Percentiles rank a stretch among this genome's conserved stretches.
Evolutionary conservation across 1,140 invertebrate species (phyloP).

Genomic region (Copidosoma floridanum): DNA sequence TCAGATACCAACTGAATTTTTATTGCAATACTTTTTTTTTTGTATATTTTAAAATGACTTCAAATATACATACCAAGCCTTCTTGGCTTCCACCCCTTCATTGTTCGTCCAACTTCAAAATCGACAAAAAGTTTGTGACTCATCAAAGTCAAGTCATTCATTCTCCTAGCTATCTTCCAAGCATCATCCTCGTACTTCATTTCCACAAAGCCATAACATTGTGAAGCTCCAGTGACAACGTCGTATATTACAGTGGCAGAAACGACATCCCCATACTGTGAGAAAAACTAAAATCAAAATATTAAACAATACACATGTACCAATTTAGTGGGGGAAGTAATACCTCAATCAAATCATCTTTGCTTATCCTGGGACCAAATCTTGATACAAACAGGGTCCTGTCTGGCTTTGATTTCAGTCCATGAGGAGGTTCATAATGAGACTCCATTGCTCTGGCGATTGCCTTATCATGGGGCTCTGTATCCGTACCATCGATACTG

Average conservation of each 20-base stretch:
- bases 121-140: conserved; percentile 70
- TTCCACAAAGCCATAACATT: conserved; percentile 85
- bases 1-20: background rate
- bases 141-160: conserved; percentile 60
- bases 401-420: conserved; percentile 67
- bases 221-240: conserved; percentile 78
- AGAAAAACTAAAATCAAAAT: conserved; percentile 60
- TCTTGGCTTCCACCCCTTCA: conserved; percentile 81
- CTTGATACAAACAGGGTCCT: conserved; percentile 78
- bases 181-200: conserved; percentile 66
- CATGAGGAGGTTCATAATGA: conserved; percentile 68
- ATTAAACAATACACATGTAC: background rate
- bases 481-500: conserved; percentile 84
- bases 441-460: conserved; percentile 71
- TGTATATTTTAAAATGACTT: background rate
- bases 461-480: conserved; percentile 77
- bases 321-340: background rate
- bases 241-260: conserved; percentile 72
- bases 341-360: conserved; percentile 50
- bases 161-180: conserved; percentile 61
- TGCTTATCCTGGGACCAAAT: conserved; percentile 70
- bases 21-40: background rate
- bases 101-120: conserved; percentile 61
- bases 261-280: conserved; percentile 66
- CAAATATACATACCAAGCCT: conserved; percentile 62